Evolutionary conservation across 1,140 invertebrate species (phyloP).

Genomic region (Drosophila gunungcola): DNA sequence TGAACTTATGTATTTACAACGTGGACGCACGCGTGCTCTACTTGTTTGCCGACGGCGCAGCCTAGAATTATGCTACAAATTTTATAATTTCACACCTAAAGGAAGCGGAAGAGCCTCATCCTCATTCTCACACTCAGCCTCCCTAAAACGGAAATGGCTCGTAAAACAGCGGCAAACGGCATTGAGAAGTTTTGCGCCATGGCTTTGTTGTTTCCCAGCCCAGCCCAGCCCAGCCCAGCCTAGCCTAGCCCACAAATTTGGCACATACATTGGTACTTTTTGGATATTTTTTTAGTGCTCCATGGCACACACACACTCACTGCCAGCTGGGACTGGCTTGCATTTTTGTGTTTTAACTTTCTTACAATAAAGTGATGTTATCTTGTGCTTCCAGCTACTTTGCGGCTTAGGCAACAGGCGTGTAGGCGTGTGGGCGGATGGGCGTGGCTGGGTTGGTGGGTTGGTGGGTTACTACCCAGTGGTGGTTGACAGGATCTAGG

Average conservation of each 20-base stretch:
- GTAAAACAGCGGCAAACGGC: conserved; percentile 64
- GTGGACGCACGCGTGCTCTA: conserved; percentile 45
- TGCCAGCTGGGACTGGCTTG: conserved; percentile 58
- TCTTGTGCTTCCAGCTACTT: conserved; percentile 76
- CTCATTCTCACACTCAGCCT: not conserved
- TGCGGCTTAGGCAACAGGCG: conserved; percentile 81
- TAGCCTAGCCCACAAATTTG: not conserved
- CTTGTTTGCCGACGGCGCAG: conserved; percentile 12
- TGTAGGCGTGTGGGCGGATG: conserved; percentile 16
- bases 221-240: too few relatives aligned
- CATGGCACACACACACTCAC: conserved; percentile 13
- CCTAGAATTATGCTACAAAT: conserved; percentile 73
- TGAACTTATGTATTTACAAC: conserved; percentile 58
- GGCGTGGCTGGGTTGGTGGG: conserved; percentile 38
- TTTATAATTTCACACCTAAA: conserved; percentile 73
- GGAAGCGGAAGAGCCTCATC: conserved; percentile 10
- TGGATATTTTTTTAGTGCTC: conserved; percentile 53
- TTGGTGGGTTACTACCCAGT: conserved; percentile 2
- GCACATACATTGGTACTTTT: conserved; percentile 22
- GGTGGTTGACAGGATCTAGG: conserved; percentile 76
- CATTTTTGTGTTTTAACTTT: conserved; percentile 83
- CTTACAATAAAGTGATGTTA: conserved; percentile 84
- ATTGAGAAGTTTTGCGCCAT: conserved; percentile 56
- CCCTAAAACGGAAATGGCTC: conserved; percentile 67
- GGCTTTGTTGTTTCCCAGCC: conserved; percentile 19